phyloP scores from a whole-genome alignment of 2,797 vertebrate genomes.

The Benthosema pterotum region DNA sequence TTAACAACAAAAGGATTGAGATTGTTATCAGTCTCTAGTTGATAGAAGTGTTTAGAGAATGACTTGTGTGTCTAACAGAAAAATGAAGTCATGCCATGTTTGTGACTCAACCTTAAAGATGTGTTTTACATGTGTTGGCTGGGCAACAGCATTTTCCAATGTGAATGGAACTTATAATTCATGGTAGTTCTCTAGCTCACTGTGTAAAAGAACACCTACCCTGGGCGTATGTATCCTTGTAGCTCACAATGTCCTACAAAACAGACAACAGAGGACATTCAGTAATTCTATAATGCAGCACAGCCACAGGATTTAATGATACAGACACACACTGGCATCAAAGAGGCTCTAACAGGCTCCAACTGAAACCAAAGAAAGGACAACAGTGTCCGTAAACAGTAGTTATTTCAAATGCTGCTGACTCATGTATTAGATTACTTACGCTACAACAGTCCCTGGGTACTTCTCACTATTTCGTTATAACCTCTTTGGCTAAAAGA shows the following conservation, averaged over 20 bases:
- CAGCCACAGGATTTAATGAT: neutral
- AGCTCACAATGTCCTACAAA: conserved; percentile 74
- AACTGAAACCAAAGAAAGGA: neutral
- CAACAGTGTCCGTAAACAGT: neutral
- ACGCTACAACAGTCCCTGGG: no score
- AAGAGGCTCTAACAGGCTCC: neutral
- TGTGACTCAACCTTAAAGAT: neutral
- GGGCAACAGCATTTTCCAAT: conserved; percentile 22
- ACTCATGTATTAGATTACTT: neutral
- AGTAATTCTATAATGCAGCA: neutral
- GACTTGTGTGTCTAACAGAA: neutral
- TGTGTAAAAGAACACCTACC: conserved; percentile 56
- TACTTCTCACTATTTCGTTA: no score
- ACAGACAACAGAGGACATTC: conserved; percentile 15
- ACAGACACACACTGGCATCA: conserved; percentile 7
- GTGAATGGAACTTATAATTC: neutral
- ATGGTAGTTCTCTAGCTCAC: neutral
- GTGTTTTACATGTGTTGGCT: neutral
- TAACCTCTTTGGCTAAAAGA: neutral
- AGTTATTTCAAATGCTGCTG: no score
- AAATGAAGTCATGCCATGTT: neutral
- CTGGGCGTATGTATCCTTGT: conserved; percentile 74
- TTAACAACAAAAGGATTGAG: no score
- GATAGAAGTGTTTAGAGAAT: no score
- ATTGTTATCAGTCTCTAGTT: no score